These are phyloP conservation scores for Panurus biarmicus DNA, from an alignment of 2,113 vertebrate species.

Conservation along the genomic window DNA sequence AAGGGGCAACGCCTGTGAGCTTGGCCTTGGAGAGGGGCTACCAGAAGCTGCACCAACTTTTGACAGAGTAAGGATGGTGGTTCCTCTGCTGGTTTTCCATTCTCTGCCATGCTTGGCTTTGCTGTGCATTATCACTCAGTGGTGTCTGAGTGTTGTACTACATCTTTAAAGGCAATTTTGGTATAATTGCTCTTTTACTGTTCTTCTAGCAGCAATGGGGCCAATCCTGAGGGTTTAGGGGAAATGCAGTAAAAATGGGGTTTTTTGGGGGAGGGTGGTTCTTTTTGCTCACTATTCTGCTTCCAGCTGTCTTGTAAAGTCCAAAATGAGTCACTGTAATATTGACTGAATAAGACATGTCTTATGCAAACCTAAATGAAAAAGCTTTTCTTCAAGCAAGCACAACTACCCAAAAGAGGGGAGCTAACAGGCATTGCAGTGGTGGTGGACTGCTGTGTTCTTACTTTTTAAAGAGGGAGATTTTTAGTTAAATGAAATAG, in stretches of 20 bases:
- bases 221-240: not conserved
- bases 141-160: not conserved
- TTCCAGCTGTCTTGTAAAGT: not conserved
- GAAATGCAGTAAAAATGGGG: not conserved
- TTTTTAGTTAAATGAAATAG: not conserved
- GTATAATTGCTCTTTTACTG: not conserved
- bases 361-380: not conserved
- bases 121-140: not conserved
- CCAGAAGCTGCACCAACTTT: constrained; percentile 73
- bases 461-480: not conserved
- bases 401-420: not conserved
- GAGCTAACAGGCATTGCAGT: not conserved
- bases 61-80: constrained; percentile 77
- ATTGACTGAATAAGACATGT: not conserved
- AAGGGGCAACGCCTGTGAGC: constrained; percentile 82
- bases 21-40: constrained; percentile 82
- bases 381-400: not conserved
- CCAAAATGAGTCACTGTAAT: not conserved
- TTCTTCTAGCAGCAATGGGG: not conserved
- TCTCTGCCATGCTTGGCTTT: not conserved
- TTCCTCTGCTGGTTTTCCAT: not conserved
- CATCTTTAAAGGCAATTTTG: not conserved
- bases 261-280: not conserved
- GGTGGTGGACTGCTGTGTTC: not conserved
- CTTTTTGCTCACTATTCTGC: not conserved